Evolutionary conservation across 1,140 invertebrate species (phyloP).

Genomic region (Pseudoatta argentina): DNA sequence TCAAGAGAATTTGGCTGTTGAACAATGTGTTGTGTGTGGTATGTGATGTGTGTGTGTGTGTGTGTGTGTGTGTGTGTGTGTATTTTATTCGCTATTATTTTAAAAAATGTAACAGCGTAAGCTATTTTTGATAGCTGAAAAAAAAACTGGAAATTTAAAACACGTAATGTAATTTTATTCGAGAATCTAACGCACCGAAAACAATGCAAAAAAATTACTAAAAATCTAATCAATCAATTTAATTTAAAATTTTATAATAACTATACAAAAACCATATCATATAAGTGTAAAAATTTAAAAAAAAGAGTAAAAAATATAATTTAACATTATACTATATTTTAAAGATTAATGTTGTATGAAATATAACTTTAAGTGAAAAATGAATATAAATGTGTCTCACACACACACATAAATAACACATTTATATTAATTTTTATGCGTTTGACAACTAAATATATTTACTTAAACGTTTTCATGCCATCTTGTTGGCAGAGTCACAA

Average conservation of each 20-base stretch:
- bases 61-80: too few species aligned
- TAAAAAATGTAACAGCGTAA: neutral
- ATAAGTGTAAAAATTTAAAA: neutral
- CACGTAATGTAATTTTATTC: neutral
- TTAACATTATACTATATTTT: neutral
- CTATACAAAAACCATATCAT: neutral
- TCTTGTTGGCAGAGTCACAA: neutral
- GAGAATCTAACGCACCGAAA: neutral
- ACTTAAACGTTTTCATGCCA: neutral
- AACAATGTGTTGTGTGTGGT: too few species aligned
- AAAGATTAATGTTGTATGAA: neutral
- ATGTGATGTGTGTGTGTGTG: too few species aligned
- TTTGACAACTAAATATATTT: neutral
- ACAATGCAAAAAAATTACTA: neutral
- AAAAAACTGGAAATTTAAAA: neutral
- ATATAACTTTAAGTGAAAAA: neutral
- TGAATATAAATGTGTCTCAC: neutral
- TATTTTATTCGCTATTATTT: neutral
- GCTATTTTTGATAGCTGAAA: neutral
- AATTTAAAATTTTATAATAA: neutral
- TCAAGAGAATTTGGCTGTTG: too few species aligned
- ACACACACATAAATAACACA: too few species aligned
- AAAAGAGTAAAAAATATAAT: neutral
- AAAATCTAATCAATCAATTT: neutral
- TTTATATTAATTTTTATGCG: too few species aligned